Percentiles rank a stretch among this genome's conserved stretches.
Conservation (phyloP, 2,113 vertebrate genomes). For the Aptenodytes patagonicus region DNA sequence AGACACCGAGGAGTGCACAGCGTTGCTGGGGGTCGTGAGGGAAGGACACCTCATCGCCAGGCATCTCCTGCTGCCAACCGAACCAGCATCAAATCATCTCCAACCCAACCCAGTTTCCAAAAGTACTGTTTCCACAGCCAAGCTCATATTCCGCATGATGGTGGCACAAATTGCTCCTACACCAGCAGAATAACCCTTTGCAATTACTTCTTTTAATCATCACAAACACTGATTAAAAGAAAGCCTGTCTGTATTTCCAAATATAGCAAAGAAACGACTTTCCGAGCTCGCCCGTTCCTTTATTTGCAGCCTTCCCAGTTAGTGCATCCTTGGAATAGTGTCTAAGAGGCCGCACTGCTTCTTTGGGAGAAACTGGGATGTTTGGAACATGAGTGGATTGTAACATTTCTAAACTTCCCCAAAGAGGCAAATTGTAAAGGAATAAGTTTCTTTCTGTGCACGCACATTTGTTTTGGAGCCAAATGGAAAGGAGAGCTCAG, state of each 20-base stretch:
- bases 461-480: conserved; percentile 2
- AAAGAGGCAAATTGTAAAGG: conserved; percentile 26
- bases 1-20: rapidly evolving
- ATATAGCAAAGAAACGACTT: not conserved
- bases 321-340: not conserved
- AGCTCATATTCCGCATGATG: rapidly evolving
- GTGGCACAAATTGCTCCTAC: not conserved
- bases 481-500: conserved; percentile 43
- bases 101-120: not conserved
- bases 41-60: not conserved
- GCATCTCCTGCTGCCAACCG: not conserved
- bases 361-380: not conserved
- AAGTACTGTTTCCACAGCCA: not conserved
- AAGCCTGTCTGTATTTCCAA: not conserved
- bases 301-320: not conserved
- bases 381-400: conserved; percentile 18
- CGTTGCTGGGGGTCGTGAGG: rapidly evolving
- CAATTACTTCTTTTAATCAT: not conserved
- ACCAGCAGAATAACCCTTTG: not conserved
- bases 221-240: not conserved
- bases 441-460: conserved; percentile 6
- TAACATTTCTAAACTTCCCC: conserved; percentile 23
- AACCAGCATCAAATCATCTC: not conserved
- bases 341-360: not conserved
- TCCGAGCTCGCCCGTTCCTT: not conserved